Evolutionary conservation across 2,113 vertebrate species (phyloP).

Genomic region (Noturus placidus): DNA sequence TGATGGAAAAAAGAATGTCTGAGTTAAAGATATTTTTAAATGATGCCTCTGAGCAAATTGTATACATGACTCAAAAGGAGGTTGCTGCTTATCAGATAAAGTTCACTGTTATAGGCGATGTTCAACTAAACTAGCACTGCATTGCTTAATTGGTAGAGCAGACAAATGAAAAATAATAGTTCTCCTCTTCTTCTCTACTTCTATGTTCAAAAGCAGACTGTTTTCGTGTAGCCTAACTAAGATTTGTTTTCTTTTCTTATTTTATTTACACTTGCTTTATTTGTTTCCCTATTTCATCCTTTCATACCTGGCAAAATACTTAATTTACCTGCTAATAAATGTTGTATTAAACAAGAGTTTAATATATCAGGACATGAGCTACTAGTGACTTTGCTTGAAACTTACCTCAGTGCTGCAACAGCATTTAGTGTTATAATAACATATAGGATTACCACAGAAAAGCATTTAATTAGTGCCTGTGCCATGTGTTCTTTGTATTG

Average conservation of each 20-base stretch:
- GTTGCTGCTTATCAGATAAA: conserved; percentile 46
- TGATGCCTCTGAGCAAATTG: conserved; percentile 33
- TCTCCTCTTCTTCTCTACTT: conserved; percentile 43
- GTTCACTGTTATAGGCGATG: conserved; percentile 31
- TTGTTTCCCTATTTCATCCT: neutral
- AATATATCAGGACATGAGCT: neutral
- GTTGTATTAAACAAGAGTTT: conserved; percentile 15
- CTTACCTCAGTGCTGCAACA: neutral
- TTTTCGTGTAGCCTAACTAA: conserved; percentile 43
- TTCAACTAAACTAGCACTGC: conserved; percentile 35
- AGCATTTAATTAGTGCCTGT: neutral
- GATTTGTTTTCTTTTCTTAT: conserved; percentile 2
- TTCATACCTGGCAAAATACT: conserved; percentile 14
- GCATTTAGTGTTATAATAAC: neutral
- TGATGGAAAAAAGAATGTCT: conserved; percentile 24
- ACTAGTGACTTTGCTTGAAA: neutral
- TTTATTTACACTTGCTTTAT: neutral
- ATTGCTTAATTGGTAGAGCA: conserved; percentile 54
- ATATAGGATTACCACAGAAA: neutral
- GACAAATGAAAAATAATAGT: conserved; percentile 58
- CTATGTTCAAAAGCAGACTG: conserved; percentile 45
- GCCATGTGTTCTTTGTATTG: neutral
- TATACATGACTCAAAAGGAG: neutral
- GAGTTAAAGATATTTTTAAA: conserved; percentile 49
- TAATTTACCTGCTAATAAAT: conserved; percentile 21